A percentile compares a stretch with the other conserved stretches of the same genome.
These are phyloP conservation scores for Anabas testudineus DNA, from an alignment of 2,797 vertebrate genomes.

Conservation along the genomic window DNA sequence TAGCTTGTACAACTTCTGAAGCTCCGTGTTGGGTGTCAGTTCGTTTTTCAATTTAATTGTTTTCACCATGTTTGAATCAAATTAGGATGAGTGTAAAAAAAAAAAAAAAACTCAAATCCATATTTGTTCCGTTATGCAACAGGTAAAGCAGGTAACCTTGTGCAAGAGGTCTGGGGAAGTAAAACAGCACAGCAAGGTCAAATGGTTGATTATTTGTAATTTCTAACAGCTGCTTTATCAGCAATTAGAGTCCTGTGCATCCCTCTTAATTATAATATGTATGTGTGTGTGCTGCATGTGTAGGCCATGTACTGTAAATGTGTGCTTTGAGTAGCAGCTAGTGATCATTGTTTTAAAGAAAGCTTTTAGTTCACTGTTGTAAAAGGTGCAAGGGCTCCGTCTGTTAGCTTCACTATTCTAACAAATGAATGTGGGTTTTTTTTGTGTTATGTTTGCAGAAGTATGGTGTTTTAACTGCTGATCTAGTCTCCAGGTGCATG, in stretches of 20 bases:
- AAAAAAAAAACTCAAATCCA: neutral
- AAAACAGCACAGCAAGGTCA: slow-evolving; percentile 62
- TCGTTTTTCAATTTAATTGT: neutral
- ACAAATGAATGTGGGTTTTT: neutral
- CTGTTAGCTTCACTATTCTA: neutral
- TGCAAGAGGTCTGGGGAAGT: slow-evolving; percentile 46
- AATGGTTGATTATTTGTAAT: slow-evolving; percentile 34
- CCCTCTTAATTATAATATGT: slow-evolving; percentile 1
- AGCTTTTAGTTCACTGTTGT: neutral
- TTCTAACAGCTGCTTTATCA: neutral
- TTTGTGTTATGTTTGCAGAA: slow-evolving; percentile 54
- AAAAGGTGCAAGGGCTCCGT: neutral
- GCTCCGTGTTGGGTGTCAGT: too few species aligned
- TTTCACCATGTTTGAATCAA: neutral
- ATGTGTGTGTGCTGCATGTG: slow-evolving; percentile 24
- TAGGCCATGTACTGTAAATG: too few species aligned
- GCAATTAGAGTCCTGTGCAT: slow-evolving; percentile 14
- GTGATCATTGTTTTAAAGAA: slow-evolving; percentile 10
- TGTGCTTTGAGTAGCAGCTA: slow-evolving; percentile 14
- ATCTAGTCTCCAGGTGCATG: slow-evolving; percentile 78
- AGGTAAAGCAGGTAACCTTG: slow-evolving; percentile 71
- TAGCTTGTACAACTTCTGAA: neutral
- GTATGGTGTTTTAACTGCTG: slow-evolving; percentile 82
- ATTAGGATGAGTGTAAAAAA: neutral
- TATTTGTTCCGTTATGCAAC: slow-evolving; percentile 49